Evolutionary conservation across 2,797 vertebrate genomes (phyloP), one percentile per base, ranked within the genome.

Genomic region (Sebastes steindachneri): DNA sequence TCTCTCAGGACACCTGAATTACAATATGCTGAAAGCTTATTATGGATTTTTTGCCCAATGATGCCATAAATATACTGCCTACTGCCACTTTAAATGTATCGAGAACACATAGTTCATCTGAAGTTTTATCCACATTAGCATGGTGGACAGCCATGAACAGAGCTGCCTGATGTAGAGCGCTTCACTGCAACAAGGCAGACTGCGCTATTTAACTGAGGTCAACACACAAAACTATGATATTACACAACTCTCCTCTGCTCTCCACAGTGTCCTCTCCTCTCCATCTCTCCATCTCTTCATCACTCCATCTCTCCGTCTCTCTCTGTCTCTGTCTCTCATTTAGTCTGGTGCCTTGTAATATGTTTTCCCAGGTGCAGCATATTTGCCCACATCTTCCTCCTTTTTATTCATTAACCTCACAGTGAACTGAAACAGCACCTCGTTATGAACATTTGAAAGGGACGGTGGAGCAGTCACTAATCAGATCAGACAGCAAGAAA

Each of bases 381-480:
- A 82, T 84, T 69, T 85, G 48, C 65, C 74, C 57, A 48, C 69
- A 65, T 80, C 72, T 84, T 79, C 68, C 57, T 68, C 59, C 73
- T 79, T 77, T 51, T 86, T 75, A 65, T 65, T 87, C 75, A 88
- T 92, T 92, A 89, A 86, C 89, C 89, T 86, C 75, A 51, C 60
- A 3, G 57, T 89, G 91, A 92, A 89, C 86, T 85, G 75, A 88
- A 83, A 83, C 69, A 79, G 63, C 78, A 66, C 41, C 89, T 92
- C 82, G 81, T 92, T 94, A 91, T 35, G 70, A 89, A 60, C 80
- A 77, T 88, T 78, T 63, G 64, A 68, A 53, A 92, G 79, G 48
- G 75, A 75, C 19, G 33, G 72, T 12, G 66, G 68, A 80, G 57
- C 58, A 67, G 62, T 54, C 63, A 55, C 82, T 92, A 88, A 90